Evolutionary conservation across 2,888 invertebrate species (phyloP).

Genomic region (Luffia ferchaultella): DNA sequence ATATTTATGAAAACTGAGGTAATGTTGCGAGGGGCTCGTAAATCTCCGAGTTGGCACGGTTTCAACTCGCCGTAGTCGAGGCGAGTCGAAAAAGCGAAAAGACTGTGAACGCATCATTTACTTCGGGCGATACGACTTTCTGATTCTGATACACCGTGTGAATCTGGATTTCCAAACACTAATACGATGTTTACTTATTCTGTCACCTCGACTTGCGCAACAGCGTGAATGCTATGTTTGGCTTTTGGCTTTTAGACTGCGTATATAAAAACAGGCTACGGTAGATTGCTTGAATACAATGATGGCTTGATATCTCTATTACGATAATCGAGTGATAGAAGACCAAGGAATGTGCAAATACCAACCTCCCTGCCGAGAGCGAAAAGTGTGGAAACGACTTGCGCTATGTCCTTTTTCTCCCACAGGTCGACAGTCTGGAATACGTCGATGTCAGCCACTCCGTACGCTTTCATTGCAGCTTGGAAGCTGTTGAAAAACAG

Average conservation of each 20-base stretch:
- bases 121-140: conserved; percentile 20
- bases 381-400: conserved; percentile 85
- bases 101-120: conserved; percentile 38
- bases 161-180: neutral
- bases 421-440: conserved; percentile 98
- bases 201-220: too few relatives aligned
- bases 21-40: conserved; percentile 54
- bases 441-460: conserved; percentile 89
- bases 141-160: conserved; percentile 18
- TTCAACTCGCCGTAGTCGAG: conserved; percentile 41
- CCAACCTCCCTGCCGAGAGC: conserved; percentile 85
- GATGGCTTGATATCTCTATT: too few relatives aligned
- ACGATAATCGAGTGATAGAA: too few relatives aligned
- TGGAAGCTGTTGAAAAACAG: conserved; percentile 75
- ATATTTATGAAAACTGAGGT: conserved; percentile 59
- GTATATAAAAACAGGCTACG: too few relatives aligned
- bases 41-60: conserved; percentile 45
- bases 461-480: conserved; percentile 85
- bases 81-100: conserved; percentile 40
- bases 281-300: too few relatives aligned
- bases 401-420: conserved; percentile 91
- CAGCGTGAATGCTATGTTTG: neutral
- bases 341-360: conserved; percentile 5
- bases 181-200: neutral
- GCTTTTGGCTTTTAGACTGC: too few relatives aligned